These are phyloP conservation scores for Cydia splendana DNA, from an alignment of 1,140 invertebrate genomes.

Conservation along the genomic window DNA sequence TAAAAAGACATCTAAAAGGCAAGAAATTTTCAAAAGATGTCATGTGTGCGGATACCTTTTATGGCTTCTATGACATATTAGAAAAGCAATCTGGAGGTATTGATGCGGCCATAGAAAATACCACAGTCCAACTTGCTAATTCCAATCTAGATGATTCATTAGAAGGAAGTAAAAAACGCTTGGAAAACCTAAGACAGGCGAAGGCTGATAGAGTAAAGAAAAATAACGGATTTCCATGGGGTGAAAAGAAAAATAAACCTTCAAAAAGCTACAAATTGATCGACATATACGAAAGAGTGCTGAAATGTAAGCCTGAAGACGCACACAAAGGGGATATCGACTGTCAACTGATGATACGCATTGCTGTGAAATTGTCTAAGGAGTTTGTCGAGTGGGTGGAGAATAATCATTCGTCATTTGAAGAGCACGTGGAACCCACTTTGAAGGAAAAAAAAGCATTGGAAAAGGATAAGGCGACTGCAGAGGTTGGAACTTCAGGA, in stretches of 20 bases:
- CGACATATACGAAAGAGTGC: conserved; percentile 75
- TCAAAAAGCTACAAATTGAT: conserved; percentile 75
- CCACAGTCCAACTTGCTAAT: conserved; percentile 31
- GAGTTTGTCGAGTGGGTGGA: conserved; percentile 79
- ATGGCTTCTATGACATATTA: conserved; percentile 72
- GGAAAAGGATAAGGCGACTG: not conserved
- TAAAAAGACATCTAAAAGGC: conserved; percentile 65
- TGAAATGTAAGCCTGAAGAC: conserved; percentile 57
- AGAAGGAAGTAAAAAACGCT: conserved; percentile 36
- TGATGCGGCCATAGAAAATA: conserved; percentile 24
- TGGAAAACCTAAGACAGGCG: not conserved
- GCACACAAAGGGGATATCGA: conserved; percentile 83
- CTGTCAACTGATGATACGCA: conserved; percentile 79
- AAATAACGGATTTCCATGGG: conserved; percentile 49
- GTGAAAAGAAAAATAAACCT: conserved; percentile 43
- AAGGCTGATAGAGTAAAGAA: conserved; percentile 24
- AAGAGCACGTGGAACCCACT: not conserved
- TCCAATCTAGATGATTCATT: conserved; percentile 35
- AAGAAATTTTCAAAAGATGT: conserved; percentile 75
- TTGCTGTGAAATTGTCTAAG: conserved; percentile 73
- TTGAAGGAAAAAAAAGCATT: not conserved
- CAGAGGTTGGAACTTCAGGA: not conserved
- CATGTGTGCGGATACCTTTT: conserved; percentile 80
- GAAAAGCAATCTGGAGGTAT: conserved; percentile 37
- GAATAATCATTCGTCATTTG: conserved; percentile 63